These are phyloP conservation scores for Amiota communis DNA, from an alignment of 2,888 invertebrate genomes.

Conservation along the genomic window DNA sequence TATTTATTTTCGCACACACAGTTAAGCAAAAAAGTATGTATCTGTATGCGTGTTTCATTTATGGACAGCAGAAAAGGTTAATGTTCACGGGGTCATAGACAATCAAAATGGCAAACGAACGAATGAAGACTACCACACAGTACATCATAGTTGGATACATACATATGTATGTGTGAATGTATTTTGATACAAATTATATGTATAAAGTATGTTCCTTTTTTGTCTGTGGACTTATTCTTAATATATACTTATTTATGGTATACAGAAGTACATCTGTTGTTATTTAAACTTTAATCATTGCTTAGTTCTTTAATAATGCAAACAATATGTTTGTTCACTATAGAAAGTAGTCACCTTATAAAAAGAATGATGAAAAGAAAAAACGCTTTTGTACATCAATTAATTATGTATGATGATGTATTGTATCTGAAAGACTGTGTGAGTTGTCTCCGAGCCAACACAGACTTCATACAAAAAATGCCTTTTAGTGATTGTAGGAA, in stretches of 20 bases:
- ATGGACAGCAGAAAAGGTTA: slow-evolving; percentile 33
- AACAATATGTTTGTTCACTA: not conserved
- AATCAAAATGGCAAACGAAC: slow-evolving; percentile 16
- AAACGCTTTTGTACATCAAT: slow-evolving; percentile 56
- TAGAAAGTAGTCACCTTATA: not conserved
- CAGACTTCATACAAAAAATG: slow-evolving; percentile 44
- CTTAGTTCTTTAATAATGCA: slow-evolving; percentile 16
- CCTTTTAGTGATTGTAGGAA: slow-evolving; percentile 59
- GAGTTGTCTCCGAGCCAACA: slow-evolving; percentile 29
- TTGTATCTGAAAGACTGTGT: slow-evolving; percentile 37
- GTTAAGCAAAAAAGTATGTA: not conserved
- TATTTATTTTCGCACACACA: not conserved
- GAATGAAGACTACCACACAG: not conserved
- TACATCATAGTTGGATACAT: too few species aligned
- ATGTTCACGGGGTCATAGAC: slow-evolving; percentile 34
- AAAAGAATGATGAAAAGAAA: not conserved
- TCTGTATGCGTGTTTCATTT: not conserved
- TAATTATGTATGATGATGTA: slow-evolving; percentile 55
- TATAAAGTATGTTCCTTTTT: too few species aligned
- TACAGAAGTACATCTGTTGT: too few species aligned
- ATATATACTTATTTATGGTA: too few species aligned
- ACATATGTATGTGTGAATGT: too few species aligned
- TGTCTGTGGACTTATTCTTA: too few species aligned
- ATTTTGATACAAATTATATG: too few species aligned
- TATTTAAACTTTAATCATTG: slow-evolving; percentile 10